Conservation (phyloP, 53 echinoderm and acorn worm genomes). For the Actinopyga echinites region DNA sequence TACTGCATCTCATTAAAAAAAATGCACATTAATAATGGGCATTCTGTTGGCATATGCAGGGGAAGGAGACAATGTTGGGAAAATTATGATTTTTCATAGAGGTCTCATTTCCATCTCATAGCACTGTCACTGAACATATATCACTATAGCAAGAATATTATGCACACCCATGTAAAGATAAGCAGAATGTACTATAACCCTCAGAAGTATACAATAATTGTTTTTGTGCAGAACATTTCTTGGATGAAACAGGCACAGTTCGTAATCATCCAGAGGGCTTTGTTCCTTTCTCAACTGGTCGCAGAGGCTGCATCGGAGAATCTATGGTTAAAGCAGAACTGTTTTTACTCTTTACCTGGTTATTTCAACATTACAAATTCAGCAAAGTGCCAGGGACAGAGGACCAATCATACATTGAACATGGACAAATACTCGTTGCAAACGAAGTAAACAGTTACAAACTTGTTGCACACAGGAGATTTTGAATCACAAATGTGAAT, state of each 20-base stretch:
- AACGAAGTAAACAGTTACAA: too few species aligned
- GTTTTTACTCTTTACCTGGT: constrained; percentile 62
- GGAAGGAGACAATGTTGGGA: too few species aligned
- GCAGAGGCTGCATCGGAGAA: constrained; percentile 64
- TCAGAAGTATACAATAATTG: background rate
- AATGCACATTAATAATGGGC: too few species aligned
- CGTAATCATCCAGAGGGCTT: constrained; percentile 69
- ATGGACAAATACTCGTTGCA: too few species aligned
- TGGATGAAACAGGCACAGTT: constrained; percentile 61
- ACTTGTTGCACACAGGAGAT: too few species aligned
- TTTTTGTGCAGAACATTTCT: constrained; percentile 39
- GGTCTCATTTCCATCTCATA: too few species aligned
- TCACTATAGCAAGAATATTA: too few species aligned
- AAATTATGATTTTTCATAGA: too few species aligned
- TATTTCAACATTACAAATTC: constrained; percentile 65
- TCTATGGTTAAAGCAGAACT: constrained; percentile 72
- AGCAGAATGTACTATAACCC: background rate
- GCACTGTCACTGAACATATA: too few species aligned
- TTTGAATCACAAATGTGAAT: too few species aligned
- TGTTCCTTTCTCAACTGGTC: constrained; percentile 83
- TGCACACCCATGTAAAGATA: background rate
- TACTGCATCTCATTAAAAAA: too few species aligned
- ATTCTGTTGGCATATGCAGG: too few species aligned
- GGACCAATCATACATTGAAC: background rate
- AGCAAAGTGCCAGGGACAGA: background rate